phyloP scores from a whole-genome alignment of 2,113 vertebrate species.

The Progne subis region DNA sequence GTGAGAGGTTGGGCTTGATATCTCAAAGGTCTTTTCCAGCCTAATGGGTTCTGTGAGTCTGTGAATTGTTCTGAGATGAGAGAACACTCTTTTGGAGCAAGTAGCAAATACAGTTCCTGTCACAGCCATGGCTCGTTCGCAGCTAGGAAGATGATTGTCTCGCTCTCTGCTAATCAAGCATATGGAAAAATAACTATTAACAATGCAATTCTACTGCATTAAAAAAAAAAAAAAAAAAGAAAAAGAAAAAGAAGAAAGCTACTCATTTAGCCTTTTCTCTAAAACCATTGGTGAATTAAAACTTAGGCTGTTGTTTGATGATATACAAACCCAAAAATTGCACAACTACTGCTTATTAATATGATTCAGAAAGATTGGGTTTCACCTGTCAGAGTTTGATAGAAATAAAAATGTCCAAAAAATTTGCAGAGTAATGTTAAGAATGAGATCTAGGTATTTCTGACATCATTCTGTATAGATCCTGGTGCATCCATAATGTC shows the following conservation, averaged over 20 bases:
- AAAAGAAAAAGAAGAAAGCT: not conserved
- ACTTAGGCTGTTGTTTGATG: not conserved
- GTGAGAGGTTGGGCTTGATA: not conserved
- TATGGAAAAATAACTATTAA: not conserved
- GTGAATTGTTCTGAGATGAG: not conserved
- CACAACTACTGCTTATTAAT: not conserved
- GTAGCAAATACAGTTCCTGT: not conserved
- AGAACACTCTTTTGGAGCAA: not conserved
- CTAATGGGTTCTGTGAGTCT: not conserved
- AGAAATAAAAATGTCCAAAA: not conserved
- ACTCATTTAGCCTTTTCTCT: not conserved
- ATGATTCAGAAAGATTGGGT: not conserved
- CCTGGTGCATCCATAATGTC: not conserved
- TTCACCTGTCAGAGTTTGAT: not conserved
- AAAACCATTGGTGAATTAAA: not conserved
- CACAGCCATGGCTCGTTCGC: fast-evolving
- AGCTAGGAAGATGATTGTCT: not conserved
- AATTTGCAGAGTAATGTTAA: not conserved
- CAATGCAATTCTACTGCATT: not conserved
- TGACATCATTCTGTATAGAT: fast-evolving
- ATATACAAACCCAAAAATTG: not conserved
- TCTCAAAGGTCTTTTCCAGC: not conserved
- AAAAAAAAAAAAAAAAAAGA: not conserved
- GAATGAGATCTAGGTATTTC: not conserved
- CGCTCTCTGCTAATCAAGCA: not conserved